Evolutionary conservation across 2,797 vertebrate genomes (phyloP), one percentile per base, ranked within the genome.

Genomic region (Lophius americanus): DNA sequence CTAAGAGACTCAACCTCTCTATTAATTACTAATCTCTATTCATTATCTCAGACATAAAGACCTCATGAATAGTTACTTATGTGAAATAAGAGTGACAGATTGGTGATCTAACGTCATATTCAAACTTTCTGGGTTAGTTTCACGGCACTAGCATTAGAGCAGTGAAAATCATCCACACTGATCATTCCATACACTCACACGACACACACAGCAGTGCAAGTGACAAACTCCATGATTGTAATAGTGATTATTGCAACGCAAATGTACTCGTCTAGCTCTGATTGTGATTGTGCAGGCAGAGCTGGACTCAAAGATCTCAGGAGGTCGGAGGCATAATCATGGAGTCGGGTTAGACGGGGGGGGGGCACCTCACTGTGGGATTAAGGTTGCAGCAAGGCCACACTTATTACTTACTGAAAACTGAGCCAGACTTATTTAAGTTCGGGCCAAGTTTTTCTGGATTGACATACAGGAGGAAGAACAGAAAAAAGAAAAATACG

Each of bases 381-480:
- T 88, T 87, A 87, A 83, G 86, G 89, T 89, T 81, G 85, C 78
- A 87, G 81, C 85, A 88, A 85, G 84, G 79, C 82, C 87, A 91
- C 81, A 90, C 90, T 89, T 79, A 85, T 93, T 94, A 94, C 94
- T 94, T 94, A 95, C 94, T 94, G 93, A 94, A 94, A 64, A 91
- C 90, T 73, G 93, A 89, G 91, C 88, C 92, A 91, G 93, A 92
- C 92, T 93, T 94, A 94, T 93, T 94, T 83, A 91, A 90, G 90
- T 93, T 92, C 91, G 91, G 92, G 81, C 87, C 90, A 87, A 90
- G 92, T 92, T 94, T 95, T 85, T 94, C 93, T 94, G 92, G 92
- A 93, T 87, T 62, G 75, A 89, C 87, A 86, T 91, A 92, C 73
- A 87, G 77, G 84, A 91, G 84, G 88, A 82, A 83, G 79, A 82